Conservation (phyloP, 2,888 invertebrate genomes). For the Kryphioiulus occultus region DNA sequence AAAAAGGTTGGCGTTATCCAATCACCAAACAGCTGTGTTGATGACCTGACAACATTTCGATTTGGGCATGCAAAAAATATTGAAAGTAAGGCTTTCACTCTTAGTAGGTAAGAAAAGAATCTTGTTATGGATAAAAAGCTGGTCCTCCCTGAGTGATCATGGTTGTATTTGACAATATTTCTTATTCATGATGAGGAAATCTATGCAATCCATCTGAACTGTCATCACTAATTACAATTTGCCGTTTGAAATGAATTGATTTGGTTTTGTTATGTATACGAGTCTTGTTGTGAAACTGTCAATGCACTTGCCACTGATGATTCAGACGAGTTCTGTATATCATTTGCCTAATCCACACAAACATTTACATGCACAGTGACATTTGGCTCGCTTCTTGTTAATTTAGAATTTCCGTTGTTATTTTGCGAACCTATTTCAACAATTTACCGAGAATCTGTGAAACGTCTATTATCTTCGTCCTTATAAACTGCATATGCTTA, state of each 20-base stretch:
- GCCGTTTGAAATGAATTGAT: background rate
- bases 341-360: too few relatives aligned
- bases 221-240: background rate
- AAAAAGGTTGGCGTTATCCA: constrained; percentile 38
- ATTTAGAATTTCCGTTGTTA: background rate
- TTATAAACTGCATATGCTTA: background rate
- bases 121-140: background rate
- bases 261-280: background rate
- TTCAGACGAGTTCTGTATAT: background rate
- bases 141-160: background rate
- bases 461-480: too few relatives aligned
- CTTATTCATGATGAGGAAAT: background rate
- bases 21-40: constrained; percentile 44
- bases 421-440: background rate
- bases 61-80: constrained; percentile 33
- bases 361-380: background rate
- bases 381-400: background rate
- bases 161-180: constrained; percentile 9
- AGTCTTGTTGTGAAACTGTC: background rate
- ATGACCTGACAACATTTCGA: constrained; percentile 39
- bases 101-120: background rate
- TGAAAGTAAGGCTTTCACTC: constrained; percentile 10
- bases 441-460: background rate
- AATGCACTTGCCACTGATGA: background rate
- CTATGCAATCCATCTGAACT: background rate